A percentile compares a stretch with the other conserved stretches of the same genome.
Conservation (phyloP, 1,140 invertebrate genomes). For the Orchesella cincta region DNA sequence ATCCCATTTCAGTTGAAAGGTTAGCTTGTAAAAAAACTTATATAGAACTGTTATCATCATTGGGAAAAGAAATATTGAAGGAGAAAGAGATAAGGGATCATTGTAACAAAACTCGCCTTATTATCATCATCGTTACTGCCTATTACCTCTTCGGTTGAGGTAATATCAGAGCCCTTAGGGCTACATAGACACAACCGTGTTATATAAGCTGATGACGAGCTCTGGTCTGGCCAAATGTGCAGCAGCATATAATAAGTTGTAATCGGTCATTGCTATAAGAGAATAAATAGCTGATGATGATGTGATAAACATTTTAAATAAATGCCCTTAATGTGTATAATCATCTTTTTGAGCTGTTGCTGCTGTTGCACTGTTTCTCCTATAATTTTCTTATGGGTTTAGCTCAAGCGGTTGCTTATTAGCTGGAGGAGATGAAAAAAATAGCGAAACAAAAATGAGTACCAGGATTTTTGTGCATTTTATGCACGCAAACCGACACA, state of each 20-base stretch:
- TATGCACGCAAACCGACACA: background rate
- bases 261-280: conserved; percentile 19
- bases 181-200: background rate
- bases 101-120: background rate
- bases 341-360: background rate
- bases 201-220: too few species aligned
- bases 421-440: background rate
- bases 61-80: too few species aligned
- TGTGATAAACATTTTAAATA: conserved; percentile 23
- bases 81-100: too few species aligned
- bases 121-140: conserved; percentile 9
- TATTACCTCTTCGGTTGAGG: background rate
- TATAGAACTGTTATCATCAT: conserved; percentile 4
- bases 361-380: background rate
- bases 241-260: background rate
- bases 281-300: conserved; percentile 3
- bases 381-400: background rate
- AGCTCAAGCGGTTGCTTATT: background rate
- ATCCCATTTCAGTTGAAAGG: background rate
- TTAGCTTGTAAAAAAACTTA: conserved; percentile 7
- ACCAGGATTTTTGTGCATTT: background rate
- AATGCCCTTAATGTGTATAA: conserved; percentile 22
- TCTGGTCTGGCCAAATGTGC: conserved; percentile 22
- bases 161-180: conserved; percentile 18
- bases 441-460: background rate